Conservation (phyloP, 2,797 vertebrate species). For the Falco concolor region DNA sequence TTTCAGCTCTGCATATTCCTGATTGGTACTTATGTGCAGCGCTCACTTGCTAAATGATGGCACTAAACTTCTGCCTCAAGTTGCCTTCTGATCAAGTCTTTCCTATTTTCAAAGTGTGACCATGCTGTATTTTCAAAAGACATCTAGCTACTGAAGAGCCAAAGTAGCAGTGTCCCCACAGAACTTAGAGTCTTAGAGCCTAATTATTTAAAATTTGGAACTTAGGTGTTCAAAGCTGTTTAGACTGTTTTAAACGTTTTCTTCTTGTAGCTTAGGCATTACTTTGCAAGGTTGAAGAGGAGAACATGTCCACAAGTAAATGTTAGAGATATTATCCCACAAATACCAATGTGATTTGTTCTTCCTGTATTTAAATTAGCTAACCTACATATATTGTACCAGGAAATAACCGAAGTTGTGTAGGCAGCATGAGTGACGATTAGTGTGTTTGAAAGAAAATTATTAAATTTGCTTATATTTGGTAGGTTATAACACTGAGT, state of each 20-base stretch:
- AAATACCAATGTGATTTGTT: not conserved
- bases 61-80: not conserved
- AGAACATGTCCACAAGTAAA: not conserved
- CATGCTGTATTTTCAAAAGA: not conserved
- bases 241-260: not conserved
- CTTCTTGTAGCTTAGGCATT: not conserved
- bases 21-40: not conserved
- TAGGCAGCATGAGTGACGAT: not conserved
- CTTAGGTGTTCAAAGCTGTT: not conserved
- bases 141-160: not conserved
- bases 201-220: not conserved
- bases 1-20: not conserved
- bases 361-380: not conserved
- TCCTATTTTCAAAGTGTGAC: not conserved
- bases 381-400: not conserved
- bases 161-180: not conserved
- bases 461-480: not conserved
- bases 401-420: not conserved
- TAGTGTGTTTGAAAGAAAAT: constrained; percentile 1
- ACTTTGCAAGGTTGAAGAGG: not conserved
- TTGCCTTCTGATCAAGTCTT: not conserved
- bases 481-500: not conserved
- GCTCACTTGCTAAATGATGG: not conserved
- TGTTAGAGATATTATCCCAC: not conserved
- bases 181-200: not conserved